A percentile compares a stretch with the other conserved stretches of the same genome.
Evolutionary conservation across 2,888 invertebrate genomes (phyloP).

Genomic region (Diplolepis rosae): DNA sequence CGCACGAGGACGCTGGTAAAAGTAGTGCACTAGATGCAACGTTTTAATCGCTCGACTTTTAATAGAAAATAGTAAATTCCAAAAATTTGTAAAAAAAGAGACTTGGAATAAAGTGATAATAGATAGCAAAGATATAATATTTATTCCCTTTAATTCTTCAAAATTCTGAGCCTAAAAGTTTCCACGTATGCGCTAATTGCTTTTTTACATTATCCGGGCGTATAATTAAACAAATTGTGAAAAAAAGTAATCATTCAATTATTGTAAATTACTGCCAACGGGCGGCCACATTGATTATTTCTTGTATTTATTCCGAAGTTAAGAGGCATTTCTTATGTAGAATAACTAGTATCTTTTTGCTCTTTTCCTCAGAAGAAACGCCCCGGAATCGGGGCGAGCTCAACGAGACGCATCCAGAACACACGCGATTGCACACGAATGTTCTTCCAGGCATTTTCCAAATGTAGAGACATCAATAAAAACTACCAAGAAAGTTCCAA

Average conservation of each 20-base stretch:
- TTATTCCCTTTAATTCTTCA: no score
- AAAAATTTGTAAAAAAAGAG: not conserved
- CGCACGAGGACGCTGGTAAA: constrained; percentile 43
- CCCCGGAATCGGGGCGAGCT: constrained; percentile 35
- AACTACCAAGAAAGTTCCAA: not conserved
- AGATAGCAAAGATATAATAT: no score
- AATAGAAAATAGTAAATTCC: not conserved
- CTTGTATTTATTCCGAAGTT: not conserved
- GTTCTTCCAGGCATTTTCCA: constrained; percentile 8
- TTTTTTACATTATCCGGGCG: no score
- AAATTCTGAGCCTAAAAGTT: no score
- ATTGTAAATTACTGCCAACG: not conserved
- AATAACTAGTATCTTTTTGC: constrained; percentile 48
- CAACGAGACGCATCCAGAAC: constrained; percentile 51
- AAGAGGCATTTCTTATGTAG: constrained; percentile 37
- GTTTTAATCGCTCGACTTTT: not conserved
- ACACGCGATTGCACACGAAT: constrained; percentile 46
- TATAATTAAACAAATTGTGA: no score
- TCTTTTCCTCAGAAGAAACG: constrained; percentile 35
- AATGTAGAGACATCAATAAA: not conserved
- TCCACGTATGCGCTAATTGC: no score
- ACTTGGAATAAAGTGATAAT: constrained; percentile 1
- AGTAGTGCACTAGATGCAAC: no score
- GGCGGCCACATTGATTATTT: no score
- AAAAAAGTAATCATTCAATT: not conserved